Evolutionary conservation across 1,140 invertebrate species (phyloP).

Genomic region (Grapholita molesta): DNA sequence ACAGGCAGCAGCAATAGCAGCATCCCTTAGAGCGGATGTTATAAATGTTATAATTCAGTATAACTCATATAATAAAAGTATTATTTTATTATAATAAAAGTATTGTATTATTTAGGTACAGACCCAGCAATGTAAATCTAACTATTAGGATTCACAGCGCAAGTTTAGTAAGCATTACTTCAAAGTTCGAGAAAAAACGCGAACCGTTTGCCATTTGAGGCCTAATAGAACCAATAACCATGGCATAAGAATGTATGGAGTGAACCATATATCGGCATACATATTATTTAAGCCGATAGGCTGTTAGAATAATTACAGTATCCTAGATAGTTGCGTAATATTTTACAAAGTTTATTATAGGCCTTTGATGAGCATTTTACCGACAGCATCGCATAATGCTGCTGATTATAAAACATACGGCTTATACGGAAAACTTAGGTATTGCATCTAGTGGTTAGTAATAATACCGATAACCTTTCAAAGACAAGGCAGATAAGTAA

Average conservation of each 20-base stretch:
- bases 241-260: neutral
- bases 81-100: too few species aligned
- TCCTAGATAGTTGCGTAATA: neutral
- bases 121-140: neutral
- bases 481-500: neutral
- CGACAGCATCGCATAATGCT: neutral
- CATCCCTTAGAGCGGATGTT: too few species aligned
- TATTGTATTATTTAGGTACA: too few species aligned
- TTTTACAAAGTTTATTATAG: neutral
- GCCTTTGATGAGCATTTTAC: neutral
- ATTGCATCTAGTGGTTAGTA: neutral
- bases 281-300: neutral
- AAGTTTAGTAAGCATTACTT: neutral
- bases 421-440: neutral
- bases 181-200: neutral
- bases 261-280: neutral
- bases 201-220: slow-evolving; percentile 5
- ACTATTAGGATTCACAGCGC: neutral
- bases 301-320: neutral
- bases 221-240: slow-evolving; percentile 2
- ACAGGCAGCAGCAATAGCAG: too few species aligned
- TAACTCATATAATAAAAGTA: neutral
- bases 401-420: neutral
- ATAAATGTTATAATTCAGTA: too few species aligned
- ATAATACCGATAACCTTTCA: neutral